These are phyloP conservation scores for Uropsilus gracilis DNA, from an alignment of 2,113 vertebrate genomes.

Conservation along the genomic window DNA sequence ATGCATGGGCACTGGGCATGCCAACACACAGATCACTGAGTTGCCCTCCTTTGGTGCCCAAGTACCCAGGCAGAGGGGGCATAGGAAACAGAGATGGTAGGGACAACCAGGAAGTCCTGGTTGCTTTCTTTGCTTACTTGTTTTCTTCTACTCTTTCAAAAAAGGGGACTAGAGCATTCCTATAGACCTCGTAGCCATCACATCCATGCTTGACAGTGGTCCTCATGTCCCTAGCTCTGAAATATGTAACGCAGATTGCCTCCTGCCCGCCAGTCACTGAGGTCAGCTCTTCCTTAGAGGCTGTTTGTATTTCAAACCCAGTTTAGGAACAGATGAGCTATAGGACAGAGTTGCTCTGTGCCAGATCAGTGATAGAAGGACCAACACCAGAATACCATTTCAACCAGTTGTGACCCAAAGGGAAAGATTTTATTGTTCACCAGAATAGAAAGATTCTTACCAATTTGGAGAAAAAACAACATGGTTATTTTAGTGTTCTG, in stretches of 20 bases:
- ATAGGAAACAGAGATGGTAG: not conserved
- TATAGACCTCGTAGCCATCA: not conserved
- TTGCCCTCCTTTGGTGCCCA: not conserved
- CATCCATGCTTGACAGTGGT: not conserved
- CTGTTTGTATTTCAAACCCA: not conserved
- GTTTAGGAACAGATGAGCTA: not conserved
- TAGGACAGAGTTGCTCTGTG: not conserved
- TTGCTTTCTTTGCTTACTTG: not conserved
- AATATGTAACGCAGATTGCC: not conserved
- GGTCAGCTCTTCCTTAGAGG: not conserved
- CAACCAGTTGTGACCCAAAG: not conserved
- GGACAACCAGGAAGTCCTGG: not conserved
- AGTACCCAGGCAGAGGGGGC: not conserved
- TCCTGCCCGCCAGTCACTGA: fast-evolving
- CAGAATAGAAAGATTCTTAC: not conserved
- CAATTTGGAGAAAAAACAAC: not conserved
- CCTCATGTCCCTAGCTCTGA: not conserved
- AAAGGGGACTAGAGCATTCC: not conserved
- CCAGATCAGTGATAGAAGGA: not conserved
- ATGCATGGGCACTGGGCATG: not conserved
- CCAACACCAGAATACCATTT: not conserved
- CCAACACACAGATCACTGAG: not conserved
- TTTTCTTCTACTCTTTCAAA: not conserved
- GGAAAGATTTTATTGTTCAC: not conserved
- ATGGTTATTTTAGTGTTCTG: not conserved